Evolutionary conservation across 2,888 invertebrate genomes (phyloP), one percentile per base, ranked within the genome.

Genomic region (Ochropacha duplaris): DNA sequence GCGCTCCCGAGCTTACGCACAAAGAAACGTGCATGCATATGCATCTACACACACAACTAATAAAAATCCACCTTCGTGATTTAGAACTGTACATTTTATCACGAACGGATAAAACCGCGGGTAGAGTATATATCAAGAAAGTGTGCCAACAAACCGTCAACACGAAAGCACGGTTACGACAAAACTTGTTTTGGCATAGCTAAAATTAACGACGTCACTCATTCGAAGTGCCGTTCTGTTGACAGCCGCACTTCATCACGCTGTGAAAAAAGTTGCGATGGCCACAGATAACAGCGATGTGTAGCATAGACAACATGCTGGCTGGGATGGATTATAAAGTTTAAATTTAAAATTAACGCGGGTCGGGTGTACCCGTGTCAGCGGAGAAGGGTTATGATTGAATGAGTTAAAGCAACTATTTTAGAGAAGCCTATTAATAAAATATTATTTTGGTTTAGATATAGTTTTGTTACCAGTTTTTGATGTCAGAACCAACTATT

Each of bases 291-390:
- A 16, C 8, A 19, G 2, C 19, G 19, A 44, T 19, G 16, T 36
- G n/a, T n/a, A 36, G n/a, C 57, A 58, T 59, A 60, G 58, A 63
- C 59, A 55, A 59, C 56, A 60, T 22, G 56, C 62, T 59, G 52
- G 49, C 28, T 56, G 54, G 51, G 58, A 52, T 52, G 59, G 59
- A 63, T 66, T 62, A 62, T 54, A 64, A 73, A 72, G 61, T 71
- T 74, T 60, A 39, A 64, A 71, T 60, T 63, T 57, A 62, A 66
- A 68, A 55, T 31, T 16, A 44, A 5, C 55, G 39, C 55, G 60
- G 61, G 58, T 58, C 44, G 19, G 8, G 44, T 9, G 44, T 8
- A 44, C 44, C 44, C 44, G 16, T 44, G 44, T 44, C 44, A 44
- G 16, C 44, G 44, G 19, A 8, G 44, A 9, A 8, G 19, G 44